phyloP scores from a whole-genome alignment of 30 jellyfish, hydroid and myxozoan genomes.

The Nemopilema nomurai region DNA sequence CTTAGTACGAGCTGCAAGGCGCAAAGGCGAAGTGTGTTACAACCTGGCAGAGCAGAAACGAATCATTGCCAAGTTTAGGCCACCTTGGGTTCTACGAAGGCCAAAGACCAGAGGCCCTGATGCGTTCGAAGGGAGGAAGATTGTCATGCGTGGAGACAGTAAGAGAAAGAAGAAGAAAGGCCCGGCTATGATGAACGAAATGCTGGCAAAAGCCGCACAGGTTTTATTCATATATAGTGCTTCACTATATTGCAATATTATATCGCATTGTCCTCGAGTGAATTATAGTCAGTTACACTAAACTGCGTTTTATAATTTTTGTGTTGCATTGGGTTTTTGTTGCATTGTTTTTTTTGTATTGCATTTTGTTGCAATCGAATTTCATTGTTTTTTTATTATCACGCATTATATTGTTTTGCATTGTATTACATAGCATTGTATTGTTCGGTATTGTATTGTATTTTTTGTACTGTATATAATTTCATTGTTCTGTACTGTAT shows the following conservation, averaged over 20 bases:
- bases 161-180: constrained; percentile 61
- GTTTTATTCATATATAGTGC: not conserved
- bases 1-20: constrained; percentile 42
- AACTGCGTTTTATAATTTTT: not conserved
- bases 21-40: constrained; percentile 37
- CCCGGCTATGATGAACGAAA: constrained; percentile 51
- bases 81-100: constrained; percentile 53
- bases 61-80: constrained; percentile 48
- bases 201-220: constrained; percentile 57
- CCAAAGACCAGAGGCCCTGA: constrained; percentile 65
- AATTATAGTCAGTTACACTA: not conserved
- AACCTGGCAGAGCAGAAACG: constrained; percentile 43
- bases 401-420: not conserved
- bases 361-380: no score
- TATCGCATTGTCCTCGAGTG: not conserved
- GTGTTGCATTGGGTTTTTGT: no score
- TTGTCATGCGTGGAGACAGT: constrained; percentile 54
- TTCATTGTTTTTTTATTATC: no score
- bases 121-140: constrained; percentile 47
- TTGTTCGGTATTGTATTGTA: not conserved
- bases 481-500: not conserved
- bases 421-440: not conserved
- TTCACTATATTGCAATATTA: not conserved
- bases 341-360: no score
- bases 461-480: not conserved